Evolutionary conservation across 2,113 vertebrate species (phyloP).

Genomic region (Prolemur simus): DNA sequence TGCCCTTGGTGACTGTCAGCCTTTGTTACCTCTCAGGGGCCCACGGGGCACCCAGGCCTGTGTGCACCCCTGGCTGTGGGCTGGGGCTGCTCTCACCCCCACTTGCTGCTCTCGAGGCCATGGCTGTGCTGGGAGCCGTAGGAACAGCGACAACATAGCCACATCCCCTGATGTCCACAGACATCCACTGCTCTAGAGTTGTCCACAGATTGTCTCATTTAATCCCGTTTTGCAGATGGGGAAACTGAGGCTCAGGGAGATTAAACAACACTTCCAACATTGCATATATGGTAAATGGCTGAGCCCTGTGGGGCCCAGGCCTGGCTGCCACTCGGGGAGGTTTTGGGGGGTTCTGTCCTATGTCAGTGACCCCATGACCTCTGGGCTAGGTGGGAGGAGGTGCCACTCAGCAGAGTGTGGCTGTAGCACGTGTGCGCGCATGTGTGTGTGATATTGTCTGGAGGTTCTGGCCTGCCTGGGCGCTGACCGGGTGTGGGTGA

Average conservation of each 20-base stretch:
- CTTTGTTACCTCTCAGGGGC: background rate
- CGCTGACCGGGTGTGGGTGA: background rate
- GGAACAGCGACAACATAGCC: background rate
- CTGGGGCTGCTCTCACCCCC: too few relatives aligned
- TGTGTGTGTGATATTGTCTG: background rate
- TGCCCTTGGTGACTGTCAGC: background rate
- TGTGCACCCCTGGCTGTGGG: too few relatives aligned
- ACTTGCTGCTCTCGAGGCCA: accelerated
- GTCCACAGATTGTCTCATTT: accelerated
- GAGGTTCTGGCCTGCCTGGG: background rate
- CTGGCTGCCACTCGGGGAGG: background rate
- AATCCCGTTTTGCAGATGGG: background rate
- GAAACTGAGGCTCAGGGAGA: background rate
- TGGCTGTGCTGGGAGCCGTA: background rate
- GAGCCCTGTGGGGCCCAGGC: too few relatives aligned
- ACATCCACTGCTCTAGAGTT: background rate
- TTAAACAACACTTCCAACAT: accelerated
- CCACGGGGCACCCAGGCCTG: background rate
- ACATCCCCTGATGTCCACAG: background rate
- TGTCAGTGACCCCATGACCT: background rate
- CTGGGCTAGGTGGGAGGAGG: background rate
- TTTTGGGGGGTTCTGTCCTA: background rate
- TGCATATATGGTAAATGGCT: background rate
- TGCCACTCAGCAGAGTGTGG: background rate
- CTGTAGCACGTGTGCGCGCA: accelerated